phyloP scores from a whole-genome alignment of 2,113 vertebrate genomes.

The Xiphias gladius region DNA sequence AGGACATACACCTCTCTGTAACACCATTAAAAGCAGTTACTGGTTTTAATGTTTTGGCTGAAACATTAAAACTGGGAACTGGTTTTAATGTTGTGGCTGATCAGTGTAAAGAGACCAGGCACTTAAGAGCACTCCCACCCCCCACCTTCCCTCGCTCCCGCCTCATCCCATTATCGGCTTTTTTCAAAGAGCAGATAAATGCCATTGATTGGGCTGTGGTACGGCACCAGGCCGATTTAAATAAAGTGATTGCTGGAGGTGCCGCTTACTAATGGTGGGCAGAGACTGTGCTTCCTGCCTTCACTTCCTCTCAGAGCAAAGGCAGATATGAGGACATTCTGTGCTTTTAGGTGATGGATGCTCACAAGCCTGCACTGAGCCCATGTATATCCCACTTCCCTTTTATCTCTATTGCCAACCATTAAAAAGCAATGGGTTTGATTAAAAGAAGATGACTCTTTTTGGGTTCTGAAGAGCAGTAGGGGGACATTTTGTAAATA shows the following conservation, averaged over 20 bases:
- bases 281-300: slow-evolving; percentile 61
- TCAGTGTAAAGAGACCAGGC: slow-evolving; percentile 57
- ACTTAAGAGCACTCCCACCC: slow-evolving; percentile 68
- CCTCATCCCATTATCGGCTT: slow-evolving; percentile 80
- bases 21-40: no score
- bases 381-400: slow-evolving; percentile 46
- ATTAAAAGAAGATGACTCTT: slow-evolving; percentile 80
- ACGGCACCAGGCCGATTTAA: slow-evolving; percentile 71
- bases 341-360: slow-evolving; percentile 68
- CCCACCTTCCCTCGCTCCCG: slow-evolving; percentile 46
- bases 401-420: slow-evolving; percentile 75
- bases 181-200: slow-evolving; percentile 83
- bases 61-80: no score
- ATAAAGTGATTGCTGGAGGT: slow-evolving; percentile 73
- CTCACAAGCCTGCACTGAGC: slow-evolving; percentile 43
- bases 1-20: slow-evolving; percentile 1
- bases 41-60: no score
- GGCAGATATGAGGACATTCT: slow-evolving; percentile 60
- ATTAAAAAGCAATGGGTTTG: slow-evolving; percentile 81
- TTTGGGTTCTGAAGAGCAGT: slow-evolving; percentile 72
- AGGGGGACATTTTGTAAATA: slow-evolving; percentile 70
- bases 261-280: slow-evolving; percentile 71
- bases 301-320: slow-evolving; percentile 57
- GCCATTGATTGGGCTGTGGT: slow-evolving; percentile 79
- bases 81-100: no score